Evolutionary conservation across 2,888 invertebrate genomes (phyloP), one percentile per base, ranked within the genome.

Genomic region (Drosophila cognata): DNA sequence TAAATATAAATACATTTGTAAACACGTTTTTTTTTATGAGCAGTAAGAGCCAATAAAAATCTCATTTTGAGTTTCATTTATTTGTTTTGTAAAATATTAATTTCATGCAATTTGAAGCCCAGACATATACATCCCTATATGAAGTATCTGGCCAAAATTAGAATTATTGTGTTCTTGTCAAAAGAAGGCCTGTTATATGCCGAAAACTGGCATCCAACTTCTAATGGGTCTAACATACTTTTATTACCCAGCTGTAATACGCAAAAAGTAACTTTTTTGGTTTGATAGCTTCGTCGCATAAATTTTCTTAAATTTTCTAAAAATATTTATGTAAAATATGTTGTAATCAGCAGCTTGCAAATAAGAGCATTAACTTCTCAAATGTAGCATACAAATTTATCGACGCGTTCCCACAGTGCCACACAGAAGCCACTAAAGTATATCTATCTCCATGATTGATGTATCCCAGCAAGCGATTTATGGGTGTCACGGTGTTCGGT

Each of bases 371-470:
- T 25, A 52, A 13, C 8, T 31, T 4, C 35, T 25, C 21, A 53
- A 55, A 55, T 38, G 18, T 38, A 7, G 1, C 25, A n/a, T n/a
- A 10, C 4, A 21, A 25, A 29, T 38, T 18, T 21, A 31, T 64
- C 57, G 11, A 6, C n/a, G 16, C 38, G 46, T 25, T 25, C 7
- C 16, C 10, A 16, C 11, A 16, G n/a, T 33, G 25, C 13, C 38
- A 50, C 33, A 33, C 11, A 33, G 11, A 7, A 41, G 10, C 31
- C n/a, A 51, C 5, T 7, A 38, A 38, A 33, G 43, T 25, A 16
- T 28, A 16, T 4, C 28, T 13, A 48, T 48, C 43, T 43, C 31
- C 11, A 48, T 31, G 29, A 46, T 46, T 46, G 52, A 61, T 61
- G 61, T 2, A n/a, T n/a, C n/a, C 41, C 33, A 11, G 43, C 16